Evolutionary conservation across 2,888 invertebrate genomes (phyloP), one percentile per base, ranked within the genome.

Genomic region (Omphaloscelis lunosa): DNA sequence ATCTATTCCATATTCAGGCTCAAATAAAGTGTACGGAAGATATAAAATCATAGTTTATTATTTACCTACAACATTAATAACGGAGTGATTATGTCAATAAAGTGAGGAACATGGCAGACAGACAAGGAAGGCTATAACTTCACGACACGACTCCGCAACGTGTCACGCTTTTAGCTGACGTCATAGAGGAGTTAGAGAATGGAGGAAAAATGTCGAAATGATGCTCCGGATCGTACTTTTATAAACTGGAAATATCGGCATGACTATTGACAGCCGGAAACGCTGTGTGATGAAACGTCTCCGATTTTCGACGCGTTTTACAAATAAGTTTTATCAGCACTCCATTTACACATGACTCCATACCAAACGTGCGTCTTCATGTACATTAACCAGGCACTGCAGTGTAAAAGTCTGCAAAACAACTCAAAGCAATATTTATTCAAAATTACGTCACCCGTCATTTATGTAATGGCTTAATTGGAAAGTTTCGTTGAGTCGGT

Each of bases 391-490:
- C 83, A 62, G 83, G 80, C 85, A 82, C 77, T 66, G 61, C 59
- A 56, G 39, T 63, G 62, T 75, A 84, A 69, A 79, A 61, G 83
- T 86, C 86, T 77, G 86, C 89, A 88, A 90, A 89, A 91, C 87
- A 90, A 89, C 88, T 86, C 87, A 48, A 88, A 73, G 79, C 89
- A 84, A 90, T 92, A 92, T 94, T 90, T 92, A 90, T 91, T 88
- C 88, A 86, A 90, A 91, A 91, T 91, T 89, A 91, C 89, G 89
- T 90, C 88, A 90, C 87, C 92, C 90, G 91, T 92, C 92, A 92
- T 92, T 93, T 92, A 91, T 87, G 89, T 95, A 95, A 96, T 95
- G 93, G 93, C 95, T 95, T 95, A 95, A 96, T 96, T 95, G 93
- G 95, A 94, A 95, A 93, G 93, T 94, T 95, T 94, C 93, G 93